Evolutionary conservation across 2,888 invertebrate species (phyloP).

Genomic region (Drosophila infuscata): DNA sequence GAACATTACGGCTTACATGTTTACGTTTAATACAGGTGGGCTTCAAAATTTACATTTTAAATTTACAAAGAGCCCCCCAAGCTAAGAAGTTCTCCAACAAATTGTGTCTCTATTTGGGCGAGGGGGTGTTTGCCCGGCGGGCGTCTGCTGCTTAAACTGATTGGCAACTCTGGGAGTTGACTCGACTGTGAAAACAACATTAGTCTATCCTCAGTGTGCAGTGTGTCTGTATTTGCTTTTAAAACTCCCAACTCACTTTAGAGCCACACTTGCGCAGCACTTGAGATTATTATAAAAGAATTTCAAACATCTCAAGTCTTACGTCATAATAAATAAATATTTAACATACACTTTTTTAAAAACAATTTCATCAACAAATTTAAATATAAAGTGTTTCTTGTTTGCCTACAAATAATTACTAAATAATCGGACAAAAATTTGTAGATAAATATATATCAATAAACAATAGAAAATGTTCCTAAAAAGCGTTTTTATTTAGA

Average conservation of each 20-base stretch:
- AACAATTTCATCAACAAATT: not conserved
- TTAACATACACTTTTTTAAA: not conserved
- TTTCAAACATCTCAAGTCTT: not conserved
- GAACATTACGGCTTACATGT: conserved; percentile 41
- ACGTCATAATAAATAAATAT: not conserved
- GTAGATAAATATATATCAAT: no score
- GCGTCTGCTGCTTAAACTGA: conserved; percentile 24
- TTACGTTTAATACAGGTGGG: conserved; percentile 34
- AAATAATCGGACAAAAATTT: no score
- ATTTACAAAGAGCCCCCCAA: conserved; percentile 1
- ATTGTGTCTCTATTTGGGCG: conserved; percentile 3
- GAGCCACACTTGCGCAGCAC: not conserved
- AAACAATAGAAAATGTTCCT: not conserved
- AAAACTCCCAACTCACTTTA: not conserved
- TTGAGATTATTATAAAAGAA: not conserved
- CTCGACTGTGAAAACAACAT: not conserved
- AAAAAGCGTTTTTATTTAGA: not conserved
- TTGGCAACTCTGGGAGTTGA: conserved; percentile 15
- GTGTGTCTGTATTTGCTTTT: not conserved
- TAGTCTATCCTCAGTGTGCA: not conserved
- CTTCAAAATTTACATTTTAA: conserved; percentile 25
- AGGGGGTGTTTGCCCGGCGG: not conserved
- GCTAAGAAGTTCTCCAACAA: conserved; percentile 5
- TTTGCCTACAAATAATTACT: not conserved
- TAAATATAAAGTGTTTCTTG: rapidly evolving